These are phyloP conservation scores for Trochalopteron elliotii DNA, from an alignment of 2,113 vertebrate species.

Conservation along the genomic window DNA sequence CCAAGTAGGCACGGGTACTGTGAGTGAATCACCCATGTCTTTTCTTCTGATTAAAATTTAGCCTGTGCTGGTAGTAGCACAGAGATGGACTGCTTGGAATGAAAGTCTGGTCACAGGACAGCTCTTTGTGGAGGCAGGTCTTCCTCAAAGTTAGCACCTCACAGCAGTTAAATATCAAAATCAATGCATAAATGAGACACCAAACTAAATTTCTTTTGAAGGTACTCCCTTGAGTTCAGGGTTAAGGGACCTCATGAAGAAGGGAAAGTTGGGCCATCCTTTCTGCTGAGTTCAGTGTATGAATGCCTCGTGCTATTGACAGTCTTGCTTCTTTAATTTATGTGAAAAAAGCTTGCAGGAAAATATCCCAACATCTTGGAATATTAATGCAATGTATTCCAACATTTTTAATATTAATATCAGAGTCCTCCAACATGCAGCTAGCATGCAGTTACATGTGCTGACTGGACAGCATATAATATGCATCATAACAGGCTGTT, in stretches of 20 bases:
- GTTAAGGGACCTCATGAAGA: background rate
- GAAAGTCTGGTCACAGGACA: background rate
- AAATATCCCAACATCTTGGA: background rate
- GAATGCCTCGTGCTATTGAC: background rate
- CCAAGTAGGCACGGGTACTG: background rate
- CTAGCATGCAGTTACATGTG: too few relatives aligned
- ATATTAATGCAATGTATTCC: background rate
- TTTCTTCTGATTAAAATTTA: background rate
- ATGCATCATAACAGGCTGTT: background rate
- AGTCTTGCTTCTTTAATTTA: background rate
- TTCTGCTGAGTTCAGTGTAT: background rate
- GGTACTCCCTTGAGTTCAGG: background rate
- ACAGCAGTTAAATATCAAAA: background rate
- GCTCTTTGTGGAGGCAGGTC: background rate
- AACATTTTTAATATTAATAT: background rate
- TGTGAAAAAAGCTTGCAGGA: background rate
- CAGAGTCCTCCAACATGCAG: background rate
- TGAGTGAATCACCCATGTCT: accelerated
- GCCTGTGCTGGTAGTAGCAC: background rate
- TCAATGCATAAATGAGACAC: background rate
- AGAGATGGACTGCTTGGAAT: background rate
- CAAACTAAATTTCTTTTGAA: background rate
- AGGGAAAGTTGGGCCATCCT: background rate
- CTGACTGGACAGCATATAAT: background rate
- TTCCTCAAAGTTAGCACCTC: background rate